Evolutionary conservation across 35 echinoderm and acorn worm species (phyloP).

Genomic region (Diadema setosum): DNA sequence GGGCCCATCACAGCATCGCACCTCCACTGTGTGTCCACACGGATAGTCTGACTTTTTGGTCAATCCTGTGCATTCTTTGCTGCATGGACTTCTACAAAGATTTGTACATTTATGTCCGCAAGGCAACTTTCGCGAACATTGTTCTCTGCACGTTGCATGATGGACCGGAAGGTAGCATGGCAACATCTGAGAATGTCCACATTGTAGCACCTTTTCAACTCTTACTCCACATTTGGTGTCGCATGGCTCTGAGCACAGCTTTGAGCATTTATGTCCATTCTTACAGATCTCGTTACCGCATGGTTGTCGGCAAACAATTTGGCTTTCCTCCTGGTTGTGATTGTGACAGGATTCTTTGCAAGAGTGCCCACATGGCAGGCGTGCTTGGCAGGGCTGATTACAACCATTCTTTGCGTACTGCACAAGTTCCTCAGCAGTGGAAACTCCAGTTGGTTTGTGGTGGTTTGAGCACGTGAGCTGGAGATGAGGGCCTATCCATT

Average conservation of each 20-base stretch:
- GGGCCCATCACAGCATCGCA: conserved; percentile 38
- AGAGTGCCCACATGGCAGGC: conserved; percentile 70
- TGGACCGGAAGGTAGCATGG: conserved; percentile 16
- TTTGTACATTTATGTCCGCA: conserved; percentile 70
- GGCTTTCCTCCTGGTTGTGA: not conserved
- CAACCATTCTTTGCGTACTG: conserved; percentile 49
- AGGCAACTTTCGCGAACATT: conserved; percentile 13
- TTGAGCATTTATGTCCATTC: conserved; percentile 41
- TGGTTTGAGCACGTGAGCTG: conserved; percentile 49
- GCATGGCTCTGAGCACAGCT: conserved; percentile 33
- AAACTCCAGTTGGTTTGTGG: conserved; percentile 1
- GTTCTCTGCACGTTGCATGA: conserved; percentile 9
- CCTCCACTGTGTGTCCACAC: conserved; percentile 63
- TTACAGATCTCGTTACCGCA: conserved; percentile 42
- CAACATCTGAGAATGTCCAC: conserved; percentile 38
- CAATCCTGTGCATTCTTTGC: conserved; percentile 25
- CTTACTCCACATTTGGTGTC: not conserved
- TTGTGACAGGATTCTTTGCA: conserved; percentile 63
- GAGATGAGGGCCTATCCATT: conserved; percentile 5
- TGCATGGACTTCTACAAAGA: conserved; percentile 70
- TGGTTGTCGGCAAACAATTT: conserved; percentile 1
- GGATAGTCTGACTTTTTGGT: not conserved
- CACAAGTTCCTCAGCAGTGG: conserved; percentile 34
- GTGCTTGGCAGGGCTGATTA: conserved; percentile 35
- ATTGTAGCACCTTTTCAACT: conserved; percentile 25